Percentiles rank a stretch among this genome's conserved stretches.
These are phyloP conservation scores for Paguma larvata DNA, from an alignment of 2,797 vertebrate species.

Conservation along the genomic window DNA sequence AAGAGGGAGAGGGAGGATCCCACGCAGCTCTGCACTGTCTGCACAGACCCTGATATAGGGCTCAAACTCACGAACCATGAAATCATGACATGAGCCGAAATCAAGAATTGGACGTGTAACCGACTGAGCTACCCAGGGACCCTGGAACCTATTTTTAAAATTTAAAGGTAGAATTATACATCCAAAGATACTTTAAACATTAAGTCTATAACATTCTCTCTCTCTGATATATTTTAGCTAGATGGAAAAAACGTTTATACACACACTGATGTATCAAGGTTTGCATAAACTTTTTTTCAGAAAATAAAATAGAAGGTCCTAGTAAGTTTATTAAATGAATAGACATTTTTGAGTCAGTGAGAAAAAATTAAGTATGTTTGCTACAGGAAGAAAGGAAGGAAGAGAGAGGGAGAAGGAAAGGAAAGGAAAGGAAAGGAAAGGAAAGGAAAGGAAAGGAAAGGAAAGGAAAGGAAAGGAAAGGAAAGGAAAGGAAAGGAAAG, in stretches of 20 bases:
- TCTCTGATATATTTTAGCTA: background rate
- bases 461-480: too few relatives aligned
- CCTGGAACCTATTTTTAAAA: background rate
- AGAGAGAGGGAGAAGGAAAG: background rate
- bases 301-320: background rate
- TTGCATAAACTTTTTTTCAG: background rate
- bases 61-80: too few relatives aligned
- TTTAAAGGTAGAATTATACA: background rate
- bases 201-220: background rate
- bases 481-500: too few relatives aligned
- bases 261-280: background rate
- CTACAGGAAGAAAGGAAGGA: background rate
- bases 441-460: too few relatives aligned
- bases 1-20: too few relatives aligned
- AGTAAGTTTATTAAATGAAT: slow-evolving; percentile 24
- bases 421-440: too few relatives aligned
- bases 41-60: too few relatives aligned
- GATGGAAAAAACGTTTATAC: background rate
- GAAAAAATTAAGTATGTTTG: background rate
- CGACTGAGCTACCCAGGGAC: too few relatives aligned
- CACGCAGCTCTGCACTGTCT: too few relatives aligned
- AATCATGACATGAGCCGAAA: too few relatives aligned
- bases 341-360: background rate
- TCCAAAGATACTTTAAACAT: background rate
- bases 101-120: too few relatives aligned